A percentile compares a stretch with the other conserved stretches of the same genome.
These are phyloP conservation scores for Leptocoma aspasia DNA, from an alignment of 2,113 vertebrate genomes.

Conservation along the genomic window DNA sequence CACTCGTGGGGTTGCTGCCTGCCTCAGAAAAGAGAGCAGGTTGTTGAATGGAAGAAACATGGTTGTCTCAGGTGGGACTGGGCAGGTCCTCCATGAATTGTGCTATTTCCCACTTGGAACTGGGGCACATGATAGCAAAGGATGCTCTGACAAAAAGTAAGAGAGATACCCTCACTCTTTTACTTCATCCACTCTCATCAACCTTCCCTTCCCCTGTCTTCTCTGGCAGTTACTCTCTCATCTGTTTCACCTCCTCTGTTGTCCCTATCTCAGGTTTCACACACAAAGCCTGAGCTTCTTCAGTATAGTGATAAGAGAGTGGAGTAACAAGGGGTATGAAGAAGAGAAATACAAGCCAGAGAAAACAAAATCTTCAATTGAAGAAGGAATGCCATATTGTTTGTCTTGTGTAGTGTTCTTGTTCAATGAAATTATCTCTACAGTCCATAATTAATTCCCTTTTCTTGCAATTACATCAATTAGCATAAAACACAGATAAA, in stretches of 20 bases:
- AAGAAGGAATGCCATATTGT: neutral
- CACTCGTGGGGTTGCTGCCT: neutral
- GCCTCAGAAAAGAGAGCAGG: neutral
- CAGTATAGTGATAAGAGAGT: neutral
- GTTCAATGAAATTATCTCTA: constrained; percentile 13
- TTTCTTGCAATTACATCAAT: constrained; percentile 13
- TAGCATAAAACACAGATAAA: constrained; percentile 26
- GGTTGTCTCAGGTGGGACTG: neutral
- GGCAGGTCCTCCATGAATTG: neutral
- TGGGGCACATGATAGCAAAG: neutral
- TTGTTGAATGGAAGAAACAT: neutral
- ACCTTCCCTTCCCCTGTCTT: neutral
- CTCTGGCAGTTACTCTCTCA: neutral
- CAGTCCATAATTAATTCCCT: neutral
- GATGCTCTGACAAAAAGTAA: neutral
- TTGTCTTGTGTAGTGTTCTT: neutral
- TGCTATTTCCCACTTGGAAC: neutral
- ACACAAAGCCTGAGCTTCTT: neutral
- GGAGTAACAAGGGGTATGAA: neutral
- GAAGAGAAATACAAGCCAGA: neutral
- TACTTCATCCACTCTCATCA: neutral
- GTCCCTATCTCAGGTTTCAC: neutral
- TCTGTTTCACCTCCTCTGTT: neutral
- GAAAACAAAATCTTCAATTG: neutral
- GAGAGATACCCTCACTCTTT: neutral